Percentiles rank a stretch among this genome's conserved stretches.
These are phyloP conservation scores for Dolichomitus sp. DNA, from an alignment of 2,888 invertebrate species.

Conservation along the genomic window DNA sequence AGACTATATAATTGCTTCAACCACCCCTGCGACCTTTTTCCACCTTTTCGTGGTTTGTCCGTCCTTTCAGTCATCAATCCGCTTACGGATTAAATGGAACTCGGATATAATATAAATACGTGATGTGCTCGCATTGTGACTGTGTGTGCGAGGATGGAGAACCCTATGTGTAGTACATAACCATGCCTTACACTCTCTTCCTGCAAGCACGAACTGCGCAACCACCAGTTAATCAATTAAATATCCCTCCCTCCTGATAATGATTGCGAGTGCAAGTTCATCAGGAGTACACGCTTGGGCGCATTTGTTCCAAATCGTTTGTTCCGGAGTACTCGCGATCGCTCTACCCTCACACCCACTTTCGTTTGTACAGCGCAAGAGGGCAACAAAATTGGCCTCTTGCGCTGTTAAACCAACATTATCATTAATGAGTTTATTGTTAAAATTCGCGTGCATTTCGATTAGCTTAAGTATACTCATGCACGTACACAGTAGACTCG, in stretches of 20 bases:
- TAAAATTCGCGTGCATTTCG: slow-evolving; percentile 80
- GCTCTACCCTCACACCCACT: slow-evolving; percentile 69
- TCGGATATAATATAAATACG: slow-evolving; percentile 67
- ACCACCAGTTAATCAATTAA: slow-evolving; percentile 79
- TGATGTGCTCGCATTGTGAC: slow-evolving; percentile 70
- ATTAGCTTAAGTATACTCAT: slow-evolving; percentile 72
- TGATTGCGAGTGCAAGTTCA: slow-evolving; percentile 67
- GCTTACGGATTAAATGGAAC: slow-evolving; percentile 65
- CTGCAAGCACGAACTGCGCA: slow-evolving; percentile 22
- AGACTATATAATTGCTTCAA: background rate
- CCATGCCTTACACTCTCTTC: slow-evolving; percentile 31
- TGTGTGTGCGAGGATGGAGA: slow-evolving; percentile 64
- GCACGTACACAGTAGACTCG: slow-evolving; percentile 6
- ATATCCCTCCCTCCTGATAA: slow-evolving; percentile 74
- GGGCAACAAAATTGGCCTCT: slow-evolving; percentile 73
- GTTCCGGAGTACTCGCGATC: slow-evolving; percentile 9
- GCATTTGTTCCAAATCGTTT: slow-evolving; percentile 10
- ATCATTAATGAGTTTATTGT: slow-evolving; percentile 83
- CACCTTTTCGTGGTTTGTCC: slow-evolving; percentile 52
- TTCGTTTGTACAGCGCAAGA: slow-evolving; percentile 73
- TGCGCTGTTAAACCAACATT: slow-evolving; percentile 77
- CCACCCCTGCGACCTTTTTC: slow-evolving; percentile 37
- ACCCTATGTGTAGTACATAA: slow-evolving; percentile 19
- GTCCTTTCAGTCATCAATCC: slow-evolving; percentile 56
- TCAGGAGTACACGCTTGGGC: slow-evolving; percentile 6